phyloP scores from a whole-genome alignment of 2,797 vertebrate species.

The Rhodeus uyekii region DNA sequence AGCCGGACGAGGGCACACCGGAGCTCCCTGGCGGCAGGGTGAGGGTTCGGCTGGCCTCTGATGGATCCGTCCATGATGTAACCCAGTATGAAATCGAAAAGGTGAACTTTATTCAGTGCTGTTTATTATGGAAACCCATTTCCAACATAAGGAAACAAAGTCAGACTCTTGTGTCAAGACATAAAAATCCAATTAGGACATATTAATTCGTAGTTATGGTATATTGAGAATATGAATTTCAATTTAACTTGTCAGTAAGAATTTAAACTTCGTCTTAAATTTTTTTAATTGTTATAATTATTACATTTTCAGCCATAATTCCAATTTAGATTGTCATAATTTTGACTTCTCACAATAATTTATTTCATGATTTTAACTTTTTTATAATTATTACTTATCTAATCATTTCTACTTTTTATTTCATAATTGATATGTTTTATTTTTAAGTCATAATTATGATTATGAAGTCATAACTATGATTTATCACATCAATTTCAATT shows the following conservation, averaged over 20 bases:
- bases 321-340: background rate
- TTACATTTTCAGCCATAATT: background rate
- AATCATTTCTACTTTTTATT: too few relatives aligned
- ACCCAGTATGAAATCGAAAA: conserved; percentile 81
- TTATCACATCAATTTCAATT: background rate
- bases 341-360: too few relatives aligned
- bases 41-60: conserved; percentile 79
- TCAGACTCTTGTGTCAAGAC: background rate
- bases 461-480: background rate
- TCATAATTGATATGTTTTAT: too few relatives aligned
- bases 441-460: background rate
- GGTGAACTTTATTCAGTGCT: conserved; percentile 67
- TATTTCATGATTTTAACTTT: too few relatives aligned
- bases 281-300: background rate
- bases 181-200: too few relatives aligned
- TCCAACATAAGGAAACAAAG: background rate
- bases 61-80: conserved; percentile 78
- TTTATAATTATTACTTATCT: background rate
- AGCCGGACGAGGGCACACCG: conserved; percentile 90
- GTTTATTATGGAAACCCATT: background rate
- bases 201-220: too few relatives aligned
- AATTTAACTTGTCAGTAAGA: too few relatives aligned
- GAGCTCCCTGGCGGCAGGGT: conserved; percentile 83
- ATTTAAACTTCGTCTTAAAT: too few relatives aligned
- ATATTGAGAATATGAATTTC: too few relatives aligned